Conservation (phyloP, 2,888 invertebrate genomes). For the Xylocampa areola region DNA sequence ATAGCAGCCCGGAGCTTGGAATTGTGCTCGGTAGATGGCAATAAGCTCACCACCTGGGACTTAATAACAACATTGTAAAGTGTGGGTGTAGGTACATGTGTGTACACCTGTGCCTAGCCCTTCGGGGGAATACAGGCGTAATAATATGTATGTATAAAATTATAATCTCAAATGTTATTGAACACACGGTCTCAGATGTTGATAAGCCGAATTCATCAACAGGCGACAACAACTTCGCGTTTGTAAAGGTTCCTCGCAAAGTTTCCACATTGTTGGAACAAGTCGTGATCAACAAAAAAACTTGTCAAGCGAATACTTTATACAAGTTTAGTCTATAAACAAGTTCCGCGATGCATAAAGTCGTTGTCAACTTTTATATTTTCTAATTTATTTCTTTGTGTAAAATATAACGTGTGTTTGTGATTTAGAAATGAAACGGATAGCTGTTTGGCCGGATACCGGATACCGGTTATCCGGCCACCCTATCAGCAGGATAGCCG, state of each 20-base stretch:
- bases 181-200: conserved; percentile 20
- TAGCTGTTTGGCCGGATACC: too few species aligned
- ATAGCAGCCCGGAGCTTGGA: too few species aligned
- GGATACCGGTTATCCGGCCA: too few species aligned
- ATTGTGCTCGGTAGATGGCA: too few species aligned
- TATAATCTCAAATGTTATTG: neutral
- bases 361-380: conserved; percentile 17
- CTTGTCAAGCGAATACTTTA: conserved; percentile 16
- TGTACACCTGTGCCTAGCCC: too few species aligned
- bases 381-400: conserved; percentile 3
- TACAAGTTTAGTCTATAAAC: conserved; percentile 27
- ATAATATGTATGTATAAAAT: too few species aligned
- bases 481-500: too few species aligned
- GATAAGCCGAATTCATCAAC: conserved; percentile 31
- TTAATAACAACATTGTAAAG: too few species aligned
- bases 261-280: conserved; percentile 29
- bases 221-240: conserved; percentile 25
- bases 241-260: conserved; percentile 26
- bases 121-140: too few species aligned
- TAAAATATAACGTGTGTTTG: neutral
- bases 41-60: too few species aligned
- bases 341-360: conserved; percentile 16
- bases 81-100: too few species aligned
- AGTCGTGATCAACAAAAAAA: conserved; percentile 40
- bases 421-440: too few species aligned